Base-by-base conservation (phyloP, 2,113 vertebrate species). In the Eolophus roseicapilla region DNA sequence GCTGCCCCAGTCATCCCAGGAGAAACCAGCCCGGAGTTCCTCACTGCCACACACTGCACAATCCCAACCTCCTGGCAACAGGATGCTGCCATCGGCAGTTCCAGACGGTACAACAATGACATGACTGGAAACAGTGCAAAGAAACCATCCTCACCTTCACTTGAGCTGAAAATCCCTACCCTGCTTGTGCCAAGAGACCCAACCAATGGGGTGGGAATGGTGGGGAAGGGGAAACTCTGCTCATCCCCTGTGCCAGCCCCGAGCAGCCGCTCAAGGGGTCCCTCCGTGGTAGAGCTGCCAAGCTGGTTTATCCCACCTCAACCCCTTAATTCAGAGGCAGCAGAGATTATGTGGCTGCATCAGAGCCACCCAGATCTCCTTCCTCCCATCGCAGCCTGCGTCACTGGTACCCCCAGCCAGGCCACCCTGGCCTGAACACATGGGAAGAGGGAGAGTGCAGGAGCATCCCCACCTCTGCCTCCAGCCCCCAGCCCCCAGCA, bases 341-440 rank as follows among this genome's bases (percentile, higher is more conserved):
- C 0, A 0, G 69, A 50, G 55, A 47, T 75, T 19, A 75, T 5
- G 14, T 13, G 35, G 43, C 43, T 71, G 37, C 77, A 76, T 13
- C 68, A 1, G 6, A 69, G 68, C 19, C 0, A 0, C 44, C n/a
- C 0, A 0, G 20, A 68, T 33, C 57, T 77, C 53, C 52, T 43
- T 78, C 31, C 43, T 64, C 47, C 23, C 75, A 23, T 2, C 5
- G 8, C 43, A 71, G 85, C 50, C 67, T 67, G 52, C 24, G 13
- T 37, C 93, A 94, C 68, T 2, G 4, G 49, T 3, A 53, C 53
- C 41, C 37, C 43, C 2, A 2, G n/a, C 71, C 2, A 2, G 43
- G 35, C 59, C 59, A 64, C 43, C 5, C 24, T 4, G 50, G 41
- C 65, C 71, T 46, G 3, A 1, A 17, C 62, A 75, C 0, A 0